A percentile compares a stretch with the other conserved stretches of the same genome.
Conservation (phyloP, 1,140 invertebrate species). For the Cyclina sinensis region DNA sequence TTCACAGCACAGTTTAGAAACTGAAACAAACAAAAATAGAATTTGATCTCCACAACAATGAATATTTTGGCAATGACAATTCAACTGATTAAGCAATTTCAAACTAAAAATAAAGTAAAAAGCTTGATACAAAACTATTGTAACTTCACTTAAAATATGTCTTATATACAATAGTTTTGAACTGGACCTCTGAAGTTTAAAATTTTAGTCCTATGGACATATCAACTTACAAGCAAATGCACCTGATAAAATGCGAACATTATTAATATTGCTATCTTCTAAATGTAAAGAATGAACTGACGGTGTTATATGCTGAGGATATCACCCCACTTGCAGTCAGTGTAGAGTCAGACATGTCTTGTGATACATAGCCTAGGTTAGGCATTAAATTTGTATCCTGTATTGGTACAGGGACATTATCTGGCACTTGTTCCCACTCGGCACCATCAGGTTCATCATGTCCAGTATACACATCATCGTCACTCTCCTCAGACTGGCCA, state of each 20-base stretch:
- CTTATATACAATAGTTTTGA: no score
- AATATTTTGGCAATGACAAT: no score
- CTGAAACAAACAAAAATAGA: no score
- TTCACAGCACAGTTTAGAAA: no score
- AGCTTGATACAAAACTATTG: no score
- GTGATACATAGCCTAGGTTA: slow-evolving; percentile 47
- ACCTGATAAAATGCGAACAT: not conserved
- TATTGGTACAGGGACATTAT: slow-evolving; percentile 46
- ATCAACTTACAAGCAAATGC: no score
- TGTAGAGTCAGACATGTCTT: slow-evolving; percentile 63
- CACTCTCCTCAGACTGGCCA: slow-evolving; percentile 63
- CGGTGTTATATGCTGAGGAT: slow-evolving; percentile 54
- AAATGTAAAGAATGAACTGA: slow-evolving; percentile 54
- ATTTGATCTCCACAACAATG: no score
- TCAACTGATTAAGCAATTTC: no score
- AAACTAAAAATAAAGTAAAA: no score
- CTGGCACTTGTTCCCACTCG: slow-evolving; percentile 59
- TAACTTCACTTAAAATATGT: no score
- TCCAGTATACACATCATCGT: slow-evolving; percentile 23
- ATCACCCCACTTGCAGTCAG: slow-evolving; percentile 60
- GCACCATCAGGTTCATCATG: slow-evolving; percentile 39
- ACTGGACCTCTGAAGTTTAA: no score
- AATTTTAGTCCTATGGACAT: no score
- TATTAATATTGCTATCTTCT: slow-evolving; percentile 5
- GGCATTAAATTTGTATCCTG: slow-evolving; percentile 29